phyloP scores from a whole-genome alignment of 2,113 vertebrate genomes.

The Plestiodon gilberti region DNA sequence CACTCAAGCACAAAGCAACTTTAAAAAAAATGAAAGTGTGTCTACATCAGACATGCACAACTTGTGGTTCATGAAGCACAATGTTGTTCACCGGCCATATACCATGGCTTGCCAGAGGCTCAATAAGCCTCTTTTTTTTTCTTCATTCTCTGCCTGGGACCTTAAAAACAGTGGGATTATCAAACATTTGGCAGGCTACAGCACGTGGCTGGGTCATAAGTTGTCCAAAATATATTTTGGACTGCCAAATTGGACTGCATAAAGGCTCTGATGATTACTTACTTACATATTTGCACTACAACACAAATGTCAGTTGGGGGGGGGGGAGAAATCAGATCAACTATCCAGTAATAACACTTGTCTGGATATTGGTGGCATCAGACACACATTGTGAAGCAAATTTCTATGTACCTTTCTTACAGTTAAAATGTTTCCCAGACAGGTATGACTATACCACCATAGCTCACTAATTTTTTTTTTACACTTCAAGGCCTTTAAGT shows the following conservation, averaged over 20 bases:
- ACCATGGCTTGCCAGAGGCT: neutral
- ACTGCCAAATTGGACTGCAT: neutral
- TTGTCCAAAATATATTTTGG: neutral
- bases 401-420: neutral
- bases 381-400: neutral
- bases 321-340: neutral
- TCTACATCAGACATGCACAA: neutral
- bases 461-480: neutral
- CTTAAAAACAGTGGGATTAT: neutral
- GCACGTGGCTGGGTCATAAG: neutral
- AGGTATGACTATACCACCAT: neutral
- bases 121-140: neutral
- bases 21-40: neutral
- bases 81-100: neutral
- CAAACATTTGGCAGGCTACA: neutral
- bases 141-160: neutral
- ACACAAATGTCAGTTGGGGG: neutral
- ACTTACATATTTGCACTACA: neutral
- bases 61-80: neutral
- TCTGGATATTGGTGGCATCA: neutral
- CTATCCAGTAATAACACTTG: neutral
- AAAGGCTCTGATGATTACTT: neutral
- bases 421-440: neutral
- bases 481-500: too few species aligned
- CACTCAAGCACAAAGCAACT: neutral